Percentiles rank a stretch among this genome's conserved stretches.
Evolutionary conservation across 2,888 invertebrate species (phyloP).

Genomic region (Campopleginae sp.): DNA sequence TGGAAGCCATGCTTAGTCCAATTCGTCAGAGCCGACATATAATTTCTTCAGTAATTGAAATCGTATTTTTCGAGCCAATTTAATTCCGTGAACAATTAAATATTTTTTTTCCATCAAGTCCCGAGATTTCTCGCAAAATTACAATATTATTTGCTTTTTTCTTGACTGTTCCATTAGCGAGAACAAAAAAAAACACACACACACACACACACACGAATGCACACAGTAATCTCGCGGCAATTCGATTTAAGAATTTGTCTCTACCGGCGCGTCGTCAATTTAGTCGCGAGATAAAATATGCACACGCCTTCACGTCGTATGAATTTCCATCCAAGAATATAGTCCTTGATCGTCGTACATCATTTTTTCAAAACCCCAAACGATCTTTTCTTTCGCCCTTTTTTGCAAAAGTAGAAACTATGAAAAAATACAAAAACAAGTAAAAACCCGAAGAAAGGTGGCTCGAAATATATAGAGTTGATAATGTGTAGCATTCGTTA

Average conservation of each 20-base stretch:
- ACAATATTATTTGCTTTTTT: neutral
- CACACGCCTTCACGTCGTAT: constrained; percentile 20
- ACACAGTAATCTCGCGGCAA: constrained; percentile 19
- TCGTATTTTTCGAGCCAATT: neutral
- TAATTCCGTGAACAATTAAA: neutral
- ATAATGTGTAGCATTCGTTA: constrained; percentile 73
- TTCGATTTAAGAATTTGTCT: constrained; percentile 23
- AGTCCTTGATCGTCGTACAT: constrained; percentile 20
- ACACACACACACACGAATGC: neutral
- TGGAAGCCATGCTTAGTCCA: constrained; percentile 18
- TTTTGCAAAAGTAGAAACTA: constrained; percentile 30
- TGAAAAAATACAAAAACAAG: constrained; percentile 24
- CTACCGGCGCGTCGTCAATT: constrained; percentile 15
- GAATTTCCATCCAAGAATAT: constrained; percentile 14
- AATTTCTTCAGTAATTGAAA: constrained; percentile 5
- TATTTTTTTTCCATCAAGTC: constrained; percentile 5
- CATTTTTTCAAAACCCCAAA: constrained; percentile 22
- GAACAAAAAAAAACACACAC: neutral
- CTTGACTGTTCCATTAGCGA: neutral
- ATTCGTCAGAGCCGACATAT: neutral
- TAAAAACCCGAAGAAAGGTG: constrained; percentile 30
- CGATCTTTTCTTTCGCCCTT: neutral
- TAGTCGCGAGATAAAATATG: constrained; percentile 33
- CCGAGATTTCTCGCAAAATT: neutral
- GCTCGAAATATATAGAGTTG: constrained; percentile 67